Conservation (phyloP, 1,140 invertebrate species). For the Hesperophylax magnus region DNA sequence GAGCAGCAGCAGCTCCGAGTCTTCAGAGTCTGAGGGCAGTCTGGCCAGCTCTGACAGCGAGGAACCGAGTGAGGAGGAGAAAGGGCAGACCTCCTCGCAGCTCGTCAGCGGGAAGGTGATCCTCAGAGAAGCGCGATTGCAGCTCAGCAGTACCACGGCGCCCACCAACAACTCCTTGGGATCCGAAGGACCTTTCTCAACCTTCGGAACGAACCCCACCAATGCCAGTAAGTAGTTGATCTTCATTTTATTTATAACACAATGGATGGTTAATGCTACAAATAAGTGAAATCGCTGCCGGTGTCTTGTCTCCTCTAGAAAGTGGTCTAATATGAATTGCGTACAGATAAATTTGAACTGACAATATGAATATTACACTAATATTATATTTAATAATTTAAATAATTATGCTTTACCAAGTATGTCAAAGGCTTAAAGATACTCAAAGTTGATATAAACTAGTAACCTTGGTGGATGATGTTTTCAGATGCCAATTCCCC, state of each 20-base stretch:
- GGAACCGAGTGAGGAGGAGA: constrained; percentile 68
- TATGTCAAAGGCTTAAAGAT: no score
- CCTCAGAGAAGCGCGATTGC: constrained; percentile 78
- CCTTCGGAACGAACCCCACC: constrained; percentile 60
- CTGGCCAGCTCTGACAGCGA: constrained; percentile 69
- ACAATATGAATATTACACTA: no score
- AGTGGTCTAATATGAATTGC: no score
- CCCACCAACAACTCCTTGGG: constrained; percentile 69
- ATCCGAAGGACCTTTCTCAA: constrained; percentile 74
- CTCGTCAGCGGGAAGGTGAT: constrained; percentile 78
- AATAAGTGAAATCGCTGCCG: no score
- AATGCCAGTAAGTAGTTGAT: constrained; percentile 60
- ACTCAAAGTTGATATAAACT: no score
- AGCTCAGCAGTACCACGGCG: constrained; percentile 69
- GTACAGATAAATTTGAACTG: no score
- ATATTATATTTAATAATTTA: no score
- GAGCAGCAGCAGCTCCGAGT: constrained; percentile 66
- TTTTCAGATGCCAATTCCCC: constrained; percentile 68
- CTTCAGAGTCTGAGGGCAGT: constrained; percentile 70
- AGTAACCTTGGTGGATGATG: no score
- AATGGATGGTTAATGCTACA: background rate
- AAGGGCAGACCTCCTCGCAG: constrained; percentile 62
- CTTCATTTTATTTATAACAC: background rate
- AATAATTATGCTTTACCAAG: no score
- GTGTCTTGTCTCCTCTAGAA: no score